Conservation (phyloP, 1,140 invertebrate species). For the Drosophila repletoides region DNA sequence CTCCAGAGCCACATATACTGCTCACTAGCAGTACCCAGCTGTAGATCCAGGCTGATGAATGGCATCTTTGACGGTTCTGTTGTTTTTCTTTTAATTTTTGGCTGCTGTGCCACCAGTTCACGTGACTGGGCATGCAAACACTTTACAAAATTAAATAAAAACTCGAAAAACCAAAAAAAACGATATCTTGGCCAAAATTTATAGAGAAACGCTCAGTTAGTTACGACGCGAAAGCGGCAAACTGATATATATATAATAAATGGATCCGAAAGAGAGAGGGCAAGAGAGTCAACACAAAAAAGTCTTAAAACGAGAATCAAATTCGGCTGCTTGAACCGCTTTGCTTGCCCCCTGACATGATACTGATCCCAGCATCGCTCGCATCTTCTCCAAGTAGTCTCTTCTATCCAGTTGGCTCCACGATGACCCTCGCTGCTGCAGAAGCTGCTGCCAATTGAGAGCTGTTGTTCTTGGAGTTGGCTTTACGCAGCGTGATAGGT, state of each 20-base stretch:
- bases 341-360: constrained; percentile 70
- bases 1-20: constrained; percentile 4
- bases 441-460: constrained; percentile 21
- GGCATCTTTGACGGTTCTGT: not conserved
- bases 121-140: constrained; percentile 33
- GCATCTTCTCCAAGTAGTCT: constrained; percentile 31
- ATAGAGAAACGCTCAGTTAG: not conserved
- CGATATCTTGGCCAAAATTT: not conserved
- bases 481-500: constrained; percentile 18
- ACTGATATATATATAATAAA: not conserved
- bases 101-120: constrained; percentile 14
- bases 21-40: constrained; percentile 25
- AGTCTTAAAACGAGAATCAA: constrained; percentile 2
- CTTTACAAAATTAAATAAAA: not conserved
- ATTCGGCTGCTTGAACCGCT: constrained; percentile 48
- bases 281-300: not conserved
- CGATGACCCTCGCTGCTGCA: constrained; percentile 29
- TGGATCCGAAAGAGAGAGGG: not conserved
- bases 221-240: not conserved
- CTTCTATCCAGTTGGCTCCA: constrained; percentile 16
- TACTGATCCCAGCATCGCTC: constrained; percentile 64
- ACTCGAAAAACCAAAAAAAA: not conserved
- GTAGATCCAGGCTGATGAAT: not conserved
- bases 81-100: not conserved
- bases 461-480: constrained; percentile 44